Evolutionary conservation across 2,113 vertebrate genomes (phyloP), one percentile per base, ranked within the genome.

Genomic region (Ptychochromis oligacanthus): DNA sequence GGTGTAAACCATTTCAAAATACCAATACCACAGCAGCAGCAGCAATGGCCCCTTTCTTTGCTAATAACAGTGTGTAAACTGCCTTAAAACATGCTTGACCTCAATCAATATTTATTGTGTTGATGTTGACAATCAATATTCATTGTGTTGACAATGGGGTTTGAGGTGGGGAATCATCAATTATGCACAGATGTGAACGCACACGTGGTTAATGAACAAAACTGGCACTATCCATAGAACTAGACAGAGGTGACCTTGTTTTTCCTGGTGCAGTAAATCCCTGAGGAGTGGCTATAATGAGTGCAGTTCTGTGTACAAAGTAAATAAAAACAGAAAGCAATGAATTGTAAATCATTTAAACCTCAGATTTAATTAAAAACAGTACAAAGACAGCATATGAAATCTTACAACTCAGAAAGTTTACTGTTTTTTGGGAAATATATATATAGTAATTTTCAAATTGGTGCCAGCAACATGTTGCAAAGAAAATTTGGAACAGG

Each of bases 241-340:
- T 52, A n/a, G 65, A 72, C 65, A 72, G 11, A 24, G 65, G 65
- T 31, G 65, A 72, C 65, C 65, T 72, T 72, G 65, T 72, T 72
- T 52, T 72, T 72, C 65, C 65, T 72, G 65, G 46, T 72, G 26
- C 17, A 26, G 17, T 72, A 72, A 72, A 52, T 72, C 65, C 65
- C 65, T 12, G 26, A 52, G 65, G 46, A 52, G 43, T 52, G 20
- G 11, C 26, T 52, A 31, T 72, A 72, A 31, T 72, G 46, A 72
- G 26, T 2, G 17, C 26, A 31, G 43, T 31, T 72, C 65, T 72
- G 43, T 52, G 65, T n/a, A 17, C 65, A 72, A 72, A 8, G 65
- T 72, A 52, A 72, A 72, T 72, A 52, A 72, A 72, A 52, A 31
- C 24, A 31, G 24, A 31, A 20, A 7, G 26, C 6, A n/a, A 26